These are phyloP conservation scores for Ptilodon capucinus DNA, from an alignment of 2,888 invertebrate genomes.

Conservation along the genomic window DNA sequence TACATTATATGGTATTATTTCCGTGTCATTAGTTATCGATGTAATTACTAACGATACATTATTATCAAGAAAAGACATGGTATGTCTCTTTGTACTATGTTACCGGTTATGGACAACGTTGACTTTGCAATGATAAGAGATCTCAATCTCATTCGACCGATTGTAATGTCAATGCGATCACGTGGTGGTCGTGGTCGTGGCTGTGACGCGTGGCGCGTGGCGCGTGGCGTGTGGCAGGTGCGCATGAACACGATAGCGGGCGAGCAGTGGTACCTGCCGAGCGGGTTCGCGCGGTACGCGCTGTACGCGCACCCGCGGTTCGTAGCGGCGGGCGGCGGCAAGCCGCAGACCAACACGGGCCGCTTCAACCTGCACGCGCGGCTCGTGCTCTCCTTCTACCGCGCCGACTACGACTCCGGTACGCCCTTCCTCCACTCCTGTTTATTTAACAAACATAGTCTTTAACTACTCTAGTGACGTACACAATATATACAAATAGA, in stretches of 20 bases:
- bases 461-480: no score
- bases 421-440: background rate
- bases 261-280: slow-evolving; percentile 95
- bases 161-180: no score
- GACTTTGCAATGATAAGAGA: background rate
- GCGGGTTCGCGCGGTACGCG: slow-evolving; percentile 93
- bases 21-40: no score
- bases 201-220: no score
- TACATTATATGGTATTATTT: no score
- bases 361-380: slow-evolving; percentile 73
- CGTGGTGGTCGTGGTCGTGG: no score
- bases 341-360: slow-evolving; percentile 75
- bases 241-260: slow-evolving; percentile 96
- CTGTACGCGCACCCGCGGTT: slow-evolving; percentile 79
- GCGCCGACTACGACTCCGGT: slow-evolving; percentile 86
- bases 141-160: no score
- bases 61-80: background rate
- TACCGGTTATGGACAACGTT: background rate
- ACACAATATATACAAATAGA: no score
- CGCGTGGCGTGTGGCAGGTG: slow-evolving; percentile 79
- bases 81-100: background rate
- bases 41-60: no score
- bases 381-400: slow-evolving; percentile 91
- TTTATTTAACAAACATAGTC: no score
- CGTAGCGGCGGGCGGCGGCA: slow-evolving; percentile 3